Conservation (phyloP, 1,140 invertebrate species). For the Maniola jurtina region DNA sequence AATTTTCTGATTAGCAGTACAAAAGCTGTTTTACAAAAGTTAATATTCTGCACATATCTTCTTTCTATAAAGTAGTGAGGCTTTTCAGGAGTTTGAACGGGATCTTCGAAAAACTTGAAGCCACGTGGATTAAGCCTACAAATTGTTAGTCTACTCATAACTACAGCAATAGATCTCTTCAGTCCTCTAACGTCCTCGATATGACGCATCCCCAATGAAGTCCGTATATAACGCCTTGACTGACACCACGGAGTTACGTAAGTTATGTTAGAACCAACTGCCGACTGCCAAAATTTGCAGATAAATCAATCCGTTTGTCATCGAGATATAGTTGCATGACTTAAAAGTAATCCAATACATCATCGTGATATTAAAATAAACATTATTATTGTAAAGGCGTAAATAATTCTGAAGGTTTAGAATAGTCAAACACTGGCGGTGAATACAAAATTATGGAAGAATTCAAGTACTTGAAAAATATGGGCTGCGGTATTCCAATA, state of each 20-base stretch:
- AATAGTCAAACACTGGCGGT: neutral
- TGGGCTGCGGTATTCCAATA: too few species aligned
- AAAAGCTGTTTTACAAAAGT: too few species aligned
- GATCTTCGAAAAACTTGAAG: too few species aligned
- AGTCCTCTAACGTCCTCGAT: conserved; percentile 14
- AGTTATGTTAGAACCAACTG: conserved; percentile 52
- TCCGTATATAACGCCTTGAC: conserved; percentile 42
- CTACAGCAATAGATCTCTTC: too few species aligned
- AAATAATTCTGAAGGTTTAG: conserved; percentile 3
- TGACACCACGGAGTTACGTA: conserved; percentile 53
- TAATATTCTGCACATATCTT: too few species aligned
- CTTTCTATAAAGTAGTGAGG: too few species aligned
- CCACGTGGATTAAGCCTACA: too few species aligned
- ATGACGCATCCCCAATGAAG: conserved; percentile 47
- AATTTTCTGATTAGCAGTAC: too few species aligned
- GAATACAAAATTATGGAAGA: too few species aligned
- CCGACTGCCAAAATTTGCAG: conserved; percentile 54
- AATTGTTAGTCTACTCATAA: too few species aligned
- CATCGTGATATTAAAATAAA: conserved; percentile 39
- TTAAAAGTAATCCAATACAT: conserved; percentile 38
- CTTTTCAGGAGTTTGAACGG: too few species aligned
- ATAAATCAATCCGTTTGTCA: conserved; percentile 62
- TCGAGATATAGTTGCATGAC: conserved; percentile 38
- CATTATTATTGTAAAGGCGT: conserved; percentile 1
- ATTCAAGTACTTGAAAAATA: too few species aligned